These are phyloP conservation scores for Amniataba percoides DNA, from an alignment of 2,797 vertebrate species.

Conservation along the genomic window DNA sequence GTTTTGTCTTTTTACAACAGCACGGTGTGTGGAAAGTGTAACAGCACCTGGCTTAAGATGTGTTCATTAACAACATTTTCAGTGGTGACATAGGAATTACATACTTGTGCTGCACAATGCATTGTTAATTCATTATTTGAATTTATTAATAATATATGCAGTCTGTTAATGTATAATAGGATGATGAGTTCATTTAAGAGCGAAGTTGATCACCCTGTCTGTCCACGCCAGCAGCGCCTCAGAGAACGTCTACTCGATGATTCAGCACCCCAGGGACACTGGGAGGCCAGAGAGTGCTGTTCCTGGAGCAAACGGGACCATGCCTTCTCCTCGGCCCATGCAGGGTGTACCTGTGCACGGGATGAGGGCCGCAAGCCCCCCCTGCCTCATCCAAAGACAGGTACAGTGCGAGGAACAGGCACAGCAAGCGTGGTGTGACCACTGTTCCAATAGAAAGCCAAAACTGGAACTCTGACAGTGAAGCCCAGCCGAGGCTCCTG, in stretches of 20 bases:
- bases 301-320: conserved; percentile 78
- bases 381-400: conserved; percentile 83
- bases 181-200: background rate
- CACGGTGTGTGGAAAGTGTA: background rate
- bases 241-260: conserved; percentile 86
- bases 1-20: conserved; percentile 19
- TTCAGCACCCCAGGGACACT: conserved; percentile 80
- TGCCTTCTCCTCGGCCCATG: conserved; percentile 67
- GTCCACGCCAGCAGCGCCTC: conserved; percentile 65
- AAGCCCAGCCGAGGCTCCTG: background rate
- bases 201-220: background rate
- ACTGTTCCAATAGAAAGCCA: background rate
- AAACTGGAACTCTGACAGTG: background rate
- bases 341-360: conserved; percentile 68
- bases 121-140: background rate
- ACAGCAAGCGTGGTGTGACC: background rate
- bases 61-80: conserved; percentile 12
- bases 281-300: conserved; percentile 76
- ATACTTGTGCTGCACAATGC: background rate
- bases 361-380: conserved; percentile 72
- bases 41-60: conserved; percentile 3
- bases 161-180: background rate
- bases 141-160: background rate
- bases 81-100: background rate
- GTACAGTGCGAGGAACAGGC: conserved; percentile 54